These are phyloP conservation scores for Cynocephalus volans DNA, from an alignment of 2,113 vertebrate genomes.

Conservation along the genomic window DNA sequence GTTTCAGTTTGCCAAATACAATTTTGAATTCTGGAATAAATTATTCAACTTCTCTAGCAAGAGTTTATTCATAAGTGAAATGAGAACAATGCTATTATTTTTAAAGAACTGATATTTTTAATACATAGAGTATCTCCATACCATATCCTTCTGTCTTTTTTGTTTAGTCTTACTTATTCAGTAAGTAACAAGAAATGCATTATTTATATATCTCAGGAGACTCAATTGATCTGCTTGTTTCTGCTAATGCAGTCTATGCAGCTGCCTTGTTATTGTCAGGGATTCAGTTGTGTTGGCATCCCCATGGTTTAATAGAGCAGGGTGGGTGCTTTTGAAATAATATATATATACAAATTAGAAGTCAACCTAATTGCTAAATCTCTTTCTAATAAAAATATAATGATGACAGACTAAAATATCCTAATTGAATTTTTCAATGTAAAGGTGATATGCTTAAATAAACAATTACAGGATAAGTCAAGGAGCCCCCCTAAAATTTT, in stretches of 20 bases:
- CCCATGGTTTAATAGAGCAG: not conserved
- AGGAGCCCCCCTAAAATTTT: not conserved
- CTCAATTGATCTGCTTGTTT: not conserved
- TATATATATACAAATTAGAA: constrained; percentile 7
- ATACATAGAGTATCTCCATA: not conserved
- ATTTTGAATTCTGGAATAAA: not conserved
- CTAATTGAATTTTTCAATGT: not conserved
- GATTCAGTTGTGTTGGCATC: not conserved
- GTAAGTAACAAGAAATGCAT: not conserved
- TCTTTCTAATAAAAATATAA: constrained; percentile 33
- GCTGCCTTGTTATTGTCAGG: not conserved
- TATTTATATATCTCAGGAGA: constrained; percentile 29
- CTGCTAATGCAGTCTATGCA: not conserved
- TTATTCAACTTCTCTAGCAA: not conserved
- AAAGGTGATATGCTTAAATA: not conserved
- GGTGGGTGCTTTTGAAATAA: not conserved
- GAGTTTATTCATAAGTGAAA: constrained; percentile 17
- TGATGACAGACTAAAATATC: not conserved
- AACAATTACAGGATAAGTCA: not conserved
- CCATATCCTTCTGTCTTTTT: not conserved
- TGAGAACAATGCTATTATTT: not conserved
- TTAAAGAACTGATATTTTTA: not conserved
- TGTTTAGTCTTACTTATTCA: not conserved
- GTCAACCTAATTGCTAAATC: not conserved
- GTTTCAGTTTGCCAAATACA: not conserved